Base-by-base conservation (phyloP, 2,797 vertebrate species). In the Hoplostethus atlanticus region DNA sequence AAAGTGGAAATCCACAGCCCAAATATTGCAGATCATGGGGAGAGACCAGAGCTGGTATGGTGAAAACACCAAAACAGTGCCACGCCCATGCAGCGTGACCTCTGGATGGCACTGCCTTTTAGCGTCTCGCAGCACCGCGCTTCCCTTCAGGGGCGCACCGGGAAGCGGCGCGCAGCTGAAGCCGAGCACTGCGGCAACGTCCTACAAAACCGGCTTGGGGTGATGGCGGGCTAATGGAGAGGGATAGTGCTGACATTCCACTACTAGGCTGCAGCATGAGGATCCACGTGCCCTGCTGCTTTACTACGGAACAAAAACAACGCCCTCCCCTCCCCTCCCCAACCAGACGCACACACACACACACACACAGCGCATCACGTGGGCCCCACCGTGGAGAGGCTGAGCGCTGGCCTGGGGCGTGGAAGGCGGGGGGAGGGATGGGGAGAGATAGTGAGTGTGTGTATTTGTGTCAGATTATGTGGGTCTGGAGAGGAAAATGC, bases 241-340 rank as follows among this genome's bases (percentile, higher is more conserved):
- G 50, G 68, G 75, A 80, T 79, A 85, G 79, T 89, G 91, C 91
- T 91, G 91, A 91, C 88, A 90, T 93, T 91, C 90, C 88, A 87
- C 84, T 89, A 90, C 87, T 85, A 60, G 69, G 86, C 80, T 92
- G 89, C 93, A 91, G 93, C 94, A 73, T 94, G 94, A 92, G 85
- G 77, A 84, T 90, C 89, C 94, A 95, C 93, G 93, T 95, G 94
- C 79, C 86, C 87, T 4, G 77, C 87, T 72, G 87, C 81, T 88
- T 89, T 93, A 93, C 93, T 93, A 93, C 81, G 76, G 80, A 78
- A 68, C 79, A 79, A 87, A 80, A 89, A 91, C 88, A 88, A 89
- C 82, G 76, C 85, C 85, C 86, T 83, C 80, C 71, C 74, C 40
- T 75, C 59, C 50, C 53, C 12, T 15, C 74, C 66, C 73, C 69